These are phyloP conservation scores for Falco biarmicus DNA, from an alignment of 2,797 vertebrate genomes.

Conservation along the genomic window DNA sequence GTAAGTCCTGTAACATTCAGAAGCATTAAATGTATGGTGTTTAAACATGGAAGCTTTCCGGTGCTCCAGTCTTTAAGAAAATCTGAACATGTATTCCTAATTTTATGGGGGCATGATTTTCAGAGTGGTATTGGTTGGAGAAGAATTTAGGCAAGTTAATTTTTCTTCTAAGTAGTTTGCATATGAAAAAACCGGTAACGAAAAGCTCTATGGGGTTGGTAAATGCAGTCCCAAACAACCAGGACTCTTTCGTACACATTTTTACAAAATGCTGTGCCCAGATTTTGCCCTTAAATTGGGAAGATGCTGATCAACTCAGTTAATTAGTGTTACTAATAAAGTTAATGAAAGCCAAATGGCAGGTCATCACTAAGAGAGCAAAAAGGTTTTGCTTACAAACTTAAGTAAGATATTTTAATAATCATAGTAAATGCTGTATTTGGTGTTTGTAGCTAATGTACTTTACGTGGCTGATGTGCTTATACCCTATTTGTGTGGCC, in stretches of 20 bases:
- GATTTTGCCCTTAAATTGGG: not conserved
- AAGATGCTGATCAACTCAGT: not conserved
- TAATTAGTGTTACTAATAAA: not conserved
- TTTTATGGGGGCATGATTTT: not conserved
- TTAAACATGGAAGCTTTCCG: not conserved
- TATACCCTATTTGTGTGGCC: not conserved
- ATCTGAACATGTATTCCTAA: not conserved
- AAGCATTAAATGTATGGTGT: fast-evolving
- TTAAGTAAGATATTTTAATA: not conserved
- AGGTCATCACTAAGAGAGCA: not conserved
- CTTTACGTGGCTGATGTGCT: not conserved
- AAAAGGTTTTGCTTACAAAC: not conserved
- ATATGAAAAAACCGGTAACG: fast-evolving
- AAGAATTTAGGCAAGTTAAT: not conserved
- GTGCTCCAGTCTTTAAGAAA: not conserved
- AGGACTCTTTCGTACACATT: not conserved
- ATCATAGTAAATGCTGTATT: not conserved
- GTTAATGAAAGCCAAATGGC: not conserved
- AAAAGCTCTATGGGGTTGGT: not conserved
- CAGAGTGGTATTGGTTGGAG: not conserved
- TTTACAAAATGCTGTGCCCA: not conserved
- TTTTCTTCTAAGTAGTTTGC: not conserved
- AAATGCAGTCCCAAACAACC: not conserved
- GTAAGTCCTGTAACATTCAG: not conserved
- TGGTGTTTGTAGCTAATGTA: not conserved